These are phyloP conservation scores for Noctua fimbriata DNA, from an alignment of 2,888 invertebrate genomes.

Conservation along the genomic window DNA sequence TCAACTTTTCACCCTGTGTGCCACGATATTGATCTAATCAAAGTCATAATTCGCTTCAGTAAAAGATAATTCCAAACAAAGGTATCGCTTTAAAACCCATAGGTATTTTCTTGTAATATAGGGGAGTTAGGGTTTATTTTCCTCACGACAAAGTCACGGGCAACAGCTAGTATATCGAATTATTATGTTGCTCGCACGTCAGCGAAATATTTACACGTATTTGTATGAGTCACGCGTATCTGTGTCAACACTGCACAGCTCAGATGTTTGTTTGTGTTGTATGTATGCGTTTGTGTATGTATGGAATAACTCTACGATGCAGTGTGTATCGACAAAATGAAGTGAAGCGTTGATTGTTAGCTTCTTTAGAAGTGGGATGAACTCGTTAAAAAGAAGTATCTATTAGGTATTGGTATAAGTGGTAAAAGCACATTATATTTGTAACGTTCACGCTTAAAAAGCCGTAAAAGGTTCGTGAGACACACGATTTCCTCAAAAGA, in stretches of 20 bases:
- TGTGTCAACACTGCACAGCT: constrained; percentile 19
- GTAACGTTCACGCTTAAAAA: too few species aligned
- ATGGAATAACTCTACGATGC: constrained; percentile 17
- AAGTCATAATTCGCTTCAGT: background rate
- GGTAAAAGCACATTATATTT: background rate
- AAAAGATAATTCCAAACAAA: background rate
- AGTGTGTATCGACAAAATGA: background rate
- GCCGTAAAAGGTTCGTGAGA: too few species aligned
- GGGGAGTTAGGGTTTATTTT: background rate
- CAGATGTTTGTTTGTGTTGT: constrained; percentile 27
- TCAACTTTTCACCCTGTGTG: background rate
- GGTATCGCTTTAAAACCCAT: background rate
- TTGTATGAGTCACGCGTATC: constrained; percentile 44
- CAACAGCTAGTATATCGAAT: constrained; percentile 3
- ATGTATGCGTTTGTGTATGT: background rate
- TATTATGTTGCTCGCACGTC: constrained; percentile 23
- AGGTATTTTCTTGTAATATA: background rate
- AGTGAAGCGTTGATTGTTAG: background rate
- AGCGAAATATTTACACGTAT: constrained; percentile 42
- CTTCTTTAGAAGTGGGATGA: background rate
- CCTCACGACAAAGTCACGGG: background rate
- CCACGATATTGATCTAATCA: background rate
- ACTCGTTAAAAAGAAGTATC: background rate
- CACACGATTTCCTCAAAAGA: too few species aligned
- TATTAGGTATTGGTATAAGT: background rate